Conservation (phyloP, 1,140 invertebrate species). For the Anastatus disparis region DNA sequence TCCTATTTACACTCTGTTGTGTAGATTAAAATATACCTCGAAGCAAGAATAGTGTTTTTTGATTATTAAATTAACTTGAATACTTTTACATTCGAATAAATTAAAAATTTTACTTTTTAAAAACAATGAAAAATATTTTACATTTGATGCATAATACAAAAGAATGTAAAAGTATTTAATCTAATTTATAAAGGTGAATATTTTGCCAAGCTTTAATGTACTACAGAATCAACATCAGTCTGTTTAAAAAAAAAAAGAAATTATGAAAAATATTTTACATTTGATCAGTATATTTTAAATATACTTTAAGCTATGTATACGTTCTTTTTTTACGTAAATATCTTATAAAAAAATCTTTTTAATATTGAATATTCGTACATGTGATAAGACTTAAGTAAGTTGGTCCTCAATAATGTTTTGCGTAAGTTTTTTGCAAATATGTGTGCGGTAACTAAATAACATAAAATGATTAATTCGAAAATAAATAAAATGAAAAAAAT, state of each 20-base stretch:
- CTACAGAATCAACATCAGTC: slow-evolving; percentile 33
- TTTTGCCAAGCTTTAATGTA: slow-evolving; percentile 25
- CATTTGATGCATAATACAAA: too few species aligned
- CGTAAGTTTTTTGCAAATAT: slow-evolving; percentile 43
- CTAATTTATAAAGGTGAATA: slow-evolving; percentile 27
- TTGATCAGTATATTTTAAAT: slow-evolving; percentile 23
- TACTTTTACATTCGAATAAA: slow-evolving; percentile 10
- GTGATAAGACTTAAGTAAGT: slow-evolving; percentile 33
- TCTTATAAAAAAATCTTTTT: slow-evolving; percentile 9
- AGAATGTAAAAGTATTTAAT: slow-evolving; percentile 16
- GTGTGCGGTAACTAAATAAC: slow-evolving; percentile 30
- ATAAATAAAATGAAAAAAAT: slow-evolving; percentile 50
- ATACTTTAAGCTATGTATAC: slow-evolving; percentile 22
- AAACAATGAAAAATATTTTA: too few species aligned
- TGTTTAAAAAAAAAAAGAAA: slow-evolving; percentile 30
- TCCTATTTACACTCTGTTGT: slow-evolving; percentile 52
- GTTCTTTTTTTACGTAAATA: slow-evolving; percentile 33
- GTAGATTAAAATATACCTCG: slow-evolving; percentile 36
- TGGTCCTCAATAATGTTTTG: slow-evolving; percentile 33
- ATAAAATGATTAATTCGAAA: slow-evolving; percentile 44
- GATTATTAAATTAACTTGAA: slow-evolving; percentile 13
- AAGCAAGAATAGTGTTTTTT: slow-evolving; percentile 11
- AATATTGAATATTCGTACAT: slow-evolving; percentile 27
- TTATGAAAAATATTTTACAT: slow-evolving; percentile 29
- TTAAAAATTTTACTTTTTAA: not conserved